Evolutionary conservation across 92 coral and sea anemone species (phyloP), one percentile per base, ranked within the genome.

Genomic region (Desmophyllum pertusum): DNA sequence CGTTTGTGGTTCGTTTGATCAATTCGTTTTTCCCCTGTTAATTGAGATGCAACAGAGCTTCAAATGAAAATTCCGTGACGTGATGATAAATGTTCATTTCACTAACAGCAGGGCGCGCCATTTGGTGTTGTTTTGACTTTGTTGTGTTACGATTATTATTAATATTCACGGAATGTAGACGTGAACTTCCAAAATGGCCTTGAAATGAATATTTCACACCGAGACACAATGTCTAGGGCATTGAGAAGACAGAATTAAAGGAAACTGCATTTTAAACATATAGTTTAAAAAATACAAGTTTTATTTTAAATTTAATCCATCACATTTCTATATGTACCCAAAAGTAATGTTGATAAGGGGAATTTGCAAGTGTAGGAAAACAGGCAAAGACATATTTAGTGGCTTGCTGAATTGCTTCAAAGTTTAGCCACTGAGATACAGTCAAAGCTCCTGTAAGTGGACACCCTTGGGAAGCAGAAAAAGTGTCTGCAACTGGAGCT

Each of bases 91-190:
- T 43, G 46, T 66, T 35, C 36, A 59, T 78, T 78, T 41, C 46
- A 62, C 70, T 40, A 39, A 27, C 62, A 21, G 29, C 66, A 17
- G 42, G 55, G 57, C 8, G 75, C 64, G 43, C 64, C 75, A 40
- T 70, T 69, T 64, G 64, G 73, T 29, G 57, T 33, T 64, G 73
- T 45, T 65, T 42, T 67, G 75, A 66, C 62, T 65, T 66, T 4
- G 59, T 31, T n/a, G 4, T 43, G 38, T 38, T 37, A 11, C 45
- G 50, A 77, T 36, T 23, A 18, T n/a, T 11, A 62, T 10, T 15
- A 50, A 13, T 50, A 73, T 57, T 77, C 70, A 61, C 39, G 70
- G 23, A 77, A 77, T 61, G 36, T 14, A 77, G 66, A 40, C 66
- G 39, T 19, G 17, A 10, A 27, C 36, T 40, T 39, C 30, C 25